Evolutionary conservation across 2,888 invertebrate genomes (phyloP).

Genomic region (Synanthedon formicaeformis): DNA sequence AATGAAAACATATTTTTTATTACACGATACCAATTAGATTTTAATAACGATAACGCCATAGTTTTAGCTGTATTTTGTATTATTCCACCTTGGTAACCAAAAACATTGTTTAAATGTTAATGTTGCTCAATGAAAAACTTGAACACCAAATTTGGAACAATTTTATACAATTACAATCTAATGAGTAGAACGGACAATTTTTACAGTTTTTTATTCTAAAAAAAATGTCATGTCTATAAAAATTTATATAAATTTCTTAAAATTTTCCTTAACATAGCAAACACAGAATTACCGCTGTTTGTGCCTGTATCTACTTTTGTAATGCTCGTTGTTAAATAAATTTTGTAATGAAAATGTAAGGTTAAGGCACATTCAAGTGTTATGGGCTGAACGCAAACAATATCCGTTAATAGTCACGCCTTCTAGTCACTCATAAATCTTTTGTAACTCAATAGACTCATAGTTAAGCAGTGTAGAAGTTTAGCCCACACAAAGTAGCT

Average conservation of each 20-base stretch:
- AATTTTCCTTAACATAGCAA: not conserved
- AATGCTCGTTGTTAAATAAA: slow-evolving; percentile 18
- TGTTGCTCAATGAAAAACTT: slow-evolving; percentile 17
- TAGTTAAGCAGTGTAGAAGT: slow-evolving; percentile 29
- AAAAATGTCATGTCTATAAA: not conserved
- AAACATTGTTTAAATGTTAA: slow-evolving; percentile 12
- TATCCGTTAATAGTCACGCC: slow-evolving; percentile 55
- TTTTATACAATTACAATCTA: slow-evolving; percentile 4
- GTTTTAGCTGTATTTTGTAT: not conserved
- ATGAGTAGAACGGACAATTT: not conserved
- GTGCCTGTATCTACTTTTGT: slow-evolving; percentile 16
- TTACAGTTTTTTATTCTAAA: not conserved
- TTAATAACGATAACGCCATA: not conserved
- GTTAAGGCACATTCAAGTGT: not conserved
- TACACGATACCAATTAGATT: not conserved
- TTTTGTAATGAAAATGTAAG: slow-evolving; percentile 8
- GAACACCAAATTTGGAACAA: slow-evolving; percentile 16
- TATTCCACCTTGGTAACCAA: slow-evolving; percentile 21
- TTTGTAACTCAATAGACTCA: slow-evolving; percentile 43
- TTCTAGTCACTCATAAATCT: slow-evolving; percentile 59
- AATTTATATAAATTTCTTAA: not conserved
- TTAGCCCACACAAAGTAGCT: slow-evolving; percentile 17
- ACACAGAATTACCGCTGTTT: slow-evolving; percentile 2
- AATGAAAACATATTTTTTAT: slow-evolving; percentile 10
- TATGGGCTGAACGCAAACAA: slow-evolving; percentile 24